Percentiles rank a stretch among this genome's conserved stretches.
Evolutionary conservation across 2,888 invertebrate species (phyloP).

Genomic region (Busseola fusca): DNA sequence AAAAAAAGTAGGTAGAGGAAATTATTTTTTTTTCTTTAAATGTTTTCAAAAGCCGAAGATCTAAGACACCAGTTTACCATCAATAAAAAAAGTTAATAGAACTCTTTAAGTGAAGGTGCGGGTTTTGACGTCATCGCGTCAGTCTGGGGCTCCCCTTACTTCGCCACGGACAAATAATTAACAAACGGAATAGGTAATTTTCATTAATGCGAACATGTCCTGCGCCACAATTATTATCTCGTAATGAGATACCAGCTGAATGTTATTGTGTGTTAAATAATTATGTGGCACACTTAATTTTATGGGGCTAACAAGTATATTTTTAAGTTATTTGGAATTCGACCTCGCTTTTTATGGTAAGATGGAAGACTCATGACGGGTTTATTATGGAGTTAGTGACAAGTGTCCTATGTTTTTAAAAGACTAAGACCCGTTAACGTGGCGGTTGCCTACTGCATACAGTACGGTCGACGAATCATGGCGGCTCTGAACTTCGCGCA

Average conservation of each 20-base stretch:
- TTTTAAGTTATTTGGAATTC: slow-evolving; percentile 23
- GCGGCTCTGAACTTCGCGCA: no score
- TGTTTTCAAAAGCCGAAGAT: background rate
- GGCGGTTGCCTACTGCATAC: background rate
- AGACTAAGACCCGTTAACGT: background rate
- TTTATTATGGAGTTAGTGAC: slow-evolving; percentile 3
- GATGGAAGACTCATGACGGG: background rate
- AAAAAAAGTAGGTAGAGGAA: background rate
- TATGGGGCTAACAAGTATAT: slow-evolving; percentile 33
- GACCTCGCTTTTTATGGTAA: background rate
- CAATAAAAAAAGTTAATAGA: background rate
- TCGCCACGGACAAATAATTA: slow-evolving; percentile 47
- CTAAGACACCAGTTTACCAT: background rate
- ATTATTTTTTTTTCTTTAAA: background rate
- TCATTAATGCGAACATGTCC: slow-evolving; percentile 38
- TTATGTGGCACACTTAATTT: slow-evolving; percentile 43
- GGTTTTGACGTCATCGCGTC: slow-evolving; percentile 11
- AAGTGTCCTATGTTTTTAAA: background rate
- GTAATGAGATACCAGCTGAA: slow-evolving; percentile 54
- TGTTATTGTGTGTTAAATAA: slow-evolving; percentile 57
- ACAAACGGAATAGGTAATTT: slow-evolving; percentile 45
- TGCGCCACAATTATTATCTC: slow-evolving; percentile 31
- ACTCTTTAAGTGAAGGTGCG: no score
- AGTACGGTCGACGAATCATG: no score
- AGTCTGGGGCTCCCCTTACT: slow-evolving; percentile 16